Evolutionary conservation across 1,140 invertebrate species (phyloP).

Genomic region (Gonatopus flavifemur): DNA sequence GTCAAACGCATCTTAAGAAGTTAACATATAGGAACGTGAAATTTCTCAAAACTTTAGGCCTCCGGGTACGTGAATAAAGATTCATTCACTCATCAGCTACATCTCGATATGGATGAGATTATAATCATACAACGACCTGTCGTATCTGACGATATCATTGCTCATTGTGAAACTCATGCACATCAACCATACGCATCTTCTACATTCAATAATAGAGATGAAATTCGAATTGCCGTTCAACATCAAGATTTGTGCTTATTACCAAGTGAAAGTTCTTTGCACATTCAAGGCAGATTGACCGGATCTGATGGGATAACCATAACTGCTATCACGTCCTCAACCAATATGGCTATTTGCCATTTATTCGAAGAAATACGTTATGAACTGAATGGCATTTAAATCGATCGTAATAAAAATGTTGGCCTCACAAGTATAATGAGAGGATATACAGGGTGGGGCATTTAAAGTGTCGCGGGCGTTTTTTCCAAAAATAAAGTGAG

Average conservation of each 20-base stretch:
- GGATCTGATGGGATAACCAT: too few relatives aligned
- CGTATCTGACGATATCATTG: conserved; percentile 39
- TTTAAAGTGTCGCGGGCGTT: too few relatives aligned
- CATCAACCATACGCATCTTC: conserved; percentile 40
- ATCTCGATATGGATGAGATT: conserved; percentile 14
- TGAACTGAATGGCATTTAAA: too few relatives aligned
- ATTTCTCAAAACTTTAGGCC: conserved; percentile 25
- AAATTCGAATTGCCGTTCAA: conserved; percentile 44
- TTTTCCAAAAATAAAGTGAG: too few relatives aligned
- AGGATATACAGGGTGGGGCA: too few relatives aligned
- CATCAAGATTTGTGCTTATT: conserved; percentile 47
- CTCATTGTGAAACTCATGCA: conserved; percentile 41
- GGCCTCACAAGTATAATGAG: too few relatives aligned
- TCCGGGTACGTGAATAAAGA: conserved; percentile 10
- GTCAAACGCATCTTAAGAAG: too few relatives aligned
- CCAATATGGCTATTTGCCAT: too few relatives aligned
- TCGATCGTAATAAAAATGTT: too few relatives aligned
- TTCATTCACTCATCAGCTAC: too few relatives aligned
- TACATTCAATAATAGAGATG: conserved; percentile 41
- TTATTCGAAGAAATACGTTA: too few relatives aligned
- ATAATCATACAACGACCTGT: conserved; percentile 17
- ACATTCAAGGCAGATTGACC: conserved; percentile 44
- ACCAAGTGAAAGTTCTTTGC: conserved; percentile 37
- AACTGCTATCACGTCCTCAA: too few relatives aligned
- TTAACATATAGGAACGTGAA: conserved; percentile 11